Conservation (phyloP, 2,113 vertebrate genomes). For the Herpetotheres cachinnans region DNA sequence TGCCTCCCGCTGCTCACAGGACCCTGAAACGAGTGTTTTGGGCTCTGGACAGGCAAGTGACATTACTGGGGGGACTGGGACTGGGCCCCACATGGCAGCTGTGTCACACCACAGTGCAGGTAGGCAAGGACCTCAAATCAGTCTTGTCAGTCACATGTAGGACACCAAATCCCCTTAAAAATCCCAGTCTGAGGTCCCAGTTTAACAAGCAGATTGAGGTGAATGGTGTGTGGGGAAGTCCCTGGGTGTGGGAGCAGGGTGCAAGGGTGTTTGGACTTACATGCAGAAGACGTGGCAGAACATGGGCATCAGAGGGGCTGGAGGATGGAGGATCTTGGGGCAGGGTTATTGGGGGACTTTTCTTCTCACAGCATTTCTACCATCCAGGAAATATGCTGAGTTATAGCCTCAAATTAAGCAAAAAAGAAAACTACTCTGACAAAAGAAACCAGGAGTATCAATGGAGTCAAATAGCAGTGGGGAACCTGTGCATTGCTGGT, state of each 20-base stretch:
- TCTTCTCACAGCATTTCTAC: not conserved
- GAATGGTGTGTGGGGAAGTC: not conserved
- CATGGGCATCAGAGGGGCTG: not conserved
- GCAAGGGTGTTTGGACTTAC: not conserved
- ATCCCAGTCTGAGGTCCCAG: not conserved
- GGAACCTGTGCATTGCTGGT: not conserved
- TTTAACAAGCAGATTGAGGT: not conserved
- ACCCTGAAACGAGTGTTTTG: not conserved
- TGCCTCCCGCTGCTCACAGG: not conserved
- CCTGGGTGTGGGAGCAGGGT: not conserved
- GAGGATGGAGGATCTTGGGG: not conserved
- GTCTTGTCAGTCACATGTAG: not conserved
- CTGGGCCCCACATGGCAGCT: not conserved
- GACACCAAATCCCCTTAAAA: not conserved
- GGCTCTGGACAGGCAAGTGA: not conserved
- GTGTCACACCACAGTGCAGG: not conserved
- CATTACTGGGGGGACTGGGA: too few relatives aligned
- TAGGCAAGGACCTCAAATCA: not conserved
- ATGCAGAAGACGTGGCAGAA: not conserved
- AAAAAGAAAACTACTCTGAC: not conserved
- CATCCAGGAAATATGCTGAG: not conserved
- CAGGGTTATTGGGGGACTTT: not conserved
- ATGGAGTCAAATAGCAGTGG: not conserved
- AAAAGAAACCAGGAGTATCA: rapidly evolving
- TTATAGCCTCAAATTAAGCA: not conserved